Percentiles rank a stretch among this genome's conserved stretches.
Evolutionary conservation across 2,113 vertebrate species (phyloP).

Genomic region (Bubo blakistoni): DNA sequence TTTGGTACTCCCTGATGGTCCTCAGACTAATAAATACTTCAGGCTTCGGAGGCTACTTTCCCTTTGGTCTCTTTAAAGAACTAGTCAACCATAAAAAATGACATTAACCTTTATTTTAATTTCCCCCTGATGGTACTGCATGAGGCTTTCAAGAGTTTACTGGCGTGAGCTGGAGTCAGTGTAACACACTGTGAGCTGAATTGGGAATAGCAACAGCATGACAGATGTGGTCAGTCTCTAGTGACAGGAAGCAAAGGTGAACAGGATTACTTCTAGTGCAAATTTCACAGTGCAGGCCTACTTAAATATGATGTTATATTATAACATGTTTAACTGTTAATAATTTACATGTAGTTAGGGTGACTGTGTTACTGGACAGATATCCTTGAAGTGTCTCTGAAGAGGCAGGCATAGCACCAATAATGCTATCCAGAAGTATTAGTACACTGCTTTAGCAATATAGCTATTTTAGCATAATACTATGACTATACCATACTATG

Average conservation of each 20-base stretch:
- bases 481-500: fast-evolving
- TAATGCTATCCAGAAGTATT: neutral
- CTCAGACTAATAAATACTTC: constrained; percentile 51
- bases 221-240: neutral
- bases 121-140: neutral
- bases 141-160: neutral
- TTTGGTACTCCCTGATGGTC: neutral
- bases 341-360: neutral
- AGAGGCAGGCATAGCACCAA: neutral
- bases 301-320: neutral
- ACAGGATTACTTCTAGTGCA: neutral
- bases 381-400: neutral
- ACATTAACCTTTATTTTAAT: constrained; percentile 70
- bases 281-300: neutral
- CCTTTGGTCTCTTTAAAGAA: constrained; percentile 44
- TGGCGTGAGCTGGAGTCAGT: neutral
- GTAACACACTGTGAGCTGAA: neutral
- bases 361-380: neutral
- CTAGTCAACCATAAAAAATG: constrained; percentile 52
- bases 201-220: neutral
- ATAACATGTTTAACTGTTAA: neutral
- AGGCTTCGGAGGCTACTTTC: constrained; percentile 20
- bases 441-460: neutral
- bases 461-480: neutral
- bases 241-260: neutral